Percentiles rank a stretch among this genome's conserved stretches.
Evolutionary conservation across 2,888 invertebrate species (phyloP).

Genomic region (Xylocampa areola): DNA sequence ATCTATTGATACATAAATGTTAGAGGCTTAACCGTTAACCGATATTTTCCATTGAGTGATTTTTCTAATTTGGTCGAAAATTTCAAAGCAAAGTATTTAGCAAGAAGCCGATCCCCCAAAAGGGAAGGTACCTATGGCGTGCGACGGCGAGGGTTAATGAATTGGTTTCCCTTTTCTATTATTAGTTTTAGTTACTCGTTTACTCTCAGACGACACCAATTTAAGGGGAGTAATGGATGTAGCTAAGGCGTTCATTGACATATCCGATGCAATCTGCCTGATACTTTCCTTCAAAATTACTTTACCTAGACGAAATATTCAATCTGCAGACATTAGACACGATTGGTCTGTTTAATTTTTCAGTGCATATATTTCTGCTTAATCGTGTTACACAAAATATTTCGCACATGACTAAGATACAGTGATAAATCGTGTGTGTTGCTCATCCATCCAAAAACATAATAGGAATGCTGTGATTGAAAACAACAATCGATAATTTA

Average conservation of each 20-base stretch:
- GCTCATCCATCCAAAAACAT: conserved; percentile 38
- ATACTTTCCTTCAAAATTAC: conserved; percentile 22
- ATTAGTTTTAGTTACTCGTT: conserved; percentile 62
- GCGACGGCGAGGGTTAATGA: conserved; percentile 61
- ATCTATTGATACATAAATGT: too few relatives aligned
- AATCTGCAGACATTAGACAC: conserved; percentile 30
- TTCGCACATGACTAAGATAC: conserved; percentile 30
- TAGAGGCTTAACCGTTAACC: background rate
- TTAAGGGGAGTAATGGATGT: conserved; percentile 52
- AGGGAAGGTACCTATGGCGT: conserved; percentile 43
- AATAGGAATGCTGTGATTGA: conserved; percentile 22
- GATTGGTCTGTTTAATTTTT: conserved; percentile 31
- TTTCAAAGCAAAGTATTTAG: conserved; percentile 41
- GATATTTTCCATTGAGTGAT: conserved; percentile 12
- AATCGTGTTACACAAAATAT: conserved; percentile 29
- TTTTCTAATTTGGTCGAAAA: conserved; percentile 32
- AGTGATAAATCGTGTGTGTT: conserved; percentile 25
- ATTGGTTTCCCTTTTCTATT: conserved; percentile 66
- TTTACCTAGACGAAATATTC: conserved; percentile 26
- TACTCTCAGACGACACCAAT: conserved; percentile 47
- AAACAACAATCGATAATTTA: conserved; percentile 23
- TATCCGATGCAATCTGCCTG: conserved; percentile 41
- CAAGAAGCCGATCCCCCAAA: conserved; percentile 21
- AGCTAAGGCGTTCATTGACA: conserved; percentile 48
- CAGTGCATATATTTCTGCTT: conserved; percentile 15